Evolutionary conservation across 2,797 vertebrate genomes (phyloP).

Genomic region (Presbytis comata): DNA sequence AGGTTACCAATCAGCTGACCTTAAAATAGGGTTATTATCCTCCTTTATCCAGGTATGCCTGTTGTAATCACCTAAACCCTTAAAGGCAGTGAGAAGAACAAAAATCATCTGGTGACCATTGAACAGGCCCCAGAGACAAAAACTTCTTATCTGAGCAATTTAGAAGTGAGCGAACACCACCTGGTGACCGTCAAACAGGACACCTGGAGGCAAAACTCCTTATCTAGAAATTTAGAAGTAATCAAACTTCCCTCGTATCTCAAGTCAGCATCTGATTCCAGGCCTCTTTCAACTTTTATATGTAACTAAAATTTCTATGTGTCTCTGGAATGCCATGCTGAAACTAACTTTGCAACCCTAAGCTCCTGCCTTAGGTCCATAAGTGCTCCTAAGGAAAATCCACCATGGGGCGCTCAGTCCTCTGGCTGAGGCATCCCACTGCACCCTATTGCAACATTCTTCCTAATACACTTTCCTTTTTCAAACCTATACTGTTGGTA

Average conservation of each 20-base stretch:
- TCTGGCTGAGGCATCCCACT: background rate
- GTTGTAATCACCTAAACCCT: background rate
- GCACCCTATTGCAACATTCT: background rate
- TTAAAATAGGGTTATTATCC: background rate
- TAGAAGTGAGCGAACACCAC: background rate
- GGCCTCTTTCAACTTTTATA: background rate
- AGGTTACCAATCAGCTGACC: background rate
- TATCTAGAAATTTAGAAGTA: background rate
- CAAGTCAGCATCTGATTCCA: background rate
- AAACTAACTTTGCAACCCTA: background rate
- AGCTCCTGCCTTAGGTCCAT: background rate
- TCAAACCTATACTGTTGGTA: background rate
- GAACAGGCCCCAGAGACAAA: background rate
- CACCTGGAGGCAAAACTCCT: background rate
- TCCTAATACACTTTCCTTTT: background rate
- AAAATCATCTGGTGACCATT: background rate
- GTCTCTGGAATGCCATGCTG: background rate
- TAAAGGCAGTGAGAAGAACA: background rate
- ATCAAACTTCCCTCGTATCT: background rate
- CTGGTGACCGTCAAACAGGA: background rate
- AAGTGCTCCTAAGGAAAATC: background rate
- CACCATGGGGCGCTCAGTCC: background rate
- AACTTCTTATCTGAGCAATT: background rate
- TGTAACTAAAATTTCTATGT: background rate
- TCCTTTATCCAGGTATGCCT: background rate